Base-by-base conservation (phyloP, 2,888 invertebrate species). In the Linnaemya tessellans region DNA sequence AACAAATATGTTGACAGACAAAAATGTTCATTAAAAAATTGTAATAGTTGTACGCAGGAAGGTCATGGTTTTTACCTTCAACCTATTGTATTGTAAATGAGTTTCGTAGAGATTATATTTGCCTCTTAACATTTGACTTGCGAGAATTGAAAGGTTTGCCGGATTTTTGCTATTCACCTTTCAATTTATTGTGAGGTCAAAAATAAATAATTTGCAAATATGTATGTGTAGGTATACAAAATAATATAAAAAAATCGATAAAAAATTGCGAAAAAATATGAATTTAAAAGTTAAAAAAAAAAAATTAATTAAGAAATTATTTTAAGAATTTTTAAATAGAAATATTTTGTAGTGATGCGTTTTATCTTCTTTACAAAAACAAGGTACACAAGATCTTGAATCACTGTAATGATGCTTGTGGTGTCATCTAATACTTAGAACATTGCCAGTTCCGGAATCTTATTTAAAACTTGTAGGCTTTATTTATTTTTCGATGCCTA, bases 41-140 rank as follows among this genome's bases (percentile, higher is more conserved):
- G 1, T 5, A 46, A 46, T 46, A 46, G 15, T 11, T n/a, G 5
- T n/a, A n/a, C 30, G 46, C 11, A 20, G 7, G n/a, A 64, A 75
- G 64, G 62, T 74, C 74, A 64, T 25, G 41, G 9, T 41, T 64
- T n/a, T 54, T 54, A 75, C 51, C 54, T 41, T 75, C 38, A 64
- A 64, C 25, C 35, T 73, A 8, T 73, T 73, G 11, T 38, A 4
- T 46, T 0, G 11, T 35, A 35, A n/a, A 9, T 20, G 3, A 35
- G 15, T 46, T 5, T n/a, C 3, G 11, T 38, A 7, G 41, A 74
- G 51, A 75, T 64, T 64, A 75, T 74, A 62, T 62, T 51, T 74
- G 11, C 7, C 46, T 62, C 41, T 74, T 64, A 51, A 74, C 62
- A 51, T 74, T 74, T 74, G 64, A 64, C 62, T 51, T 74, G 64